Evolutionary conservation across 2,888 invertebrate species (phyloP).

Genomic region (Aphelenchoides bicaudatus): DNA sequence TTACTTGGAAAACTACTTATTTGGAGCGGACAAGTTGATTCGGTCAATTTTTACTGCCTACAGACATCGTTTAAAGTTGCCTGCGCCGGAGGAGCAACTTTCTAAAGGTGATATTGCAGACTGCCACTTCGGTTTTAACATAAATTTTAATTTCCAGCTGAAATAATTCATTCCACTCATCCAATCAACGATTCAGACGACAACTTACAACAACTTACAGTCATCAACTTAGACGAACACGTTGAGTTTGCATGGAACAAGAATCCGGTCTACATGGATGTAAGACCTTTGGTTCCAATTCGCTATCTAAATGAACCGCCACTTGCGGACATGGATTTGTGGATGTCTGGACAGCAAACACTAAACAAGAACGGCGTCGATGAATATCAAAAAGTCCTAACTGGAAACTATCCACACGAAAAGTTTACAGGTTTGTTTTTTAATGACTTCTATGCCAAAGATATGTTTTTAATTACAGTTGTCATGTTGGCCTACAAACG

Average conservation of each 20-base stretch:
- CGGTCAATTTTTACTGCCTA: background rate
- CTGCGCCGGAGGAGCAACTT: background rate
- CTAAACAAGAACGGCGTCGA: slow-evolving; percentile 4
- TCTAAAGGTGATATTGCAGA: too few relatives aligned
- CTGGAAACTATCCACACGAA: slow-evolving; percentile 6
- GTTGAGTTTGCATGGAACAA: background rate
- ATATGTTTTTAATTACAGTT: slow-evolving; percentile 18
- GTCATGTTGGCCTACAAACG: slow-evolving; percentile 23
- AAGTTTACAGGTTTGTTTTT: slow-evolving; percentile 5
- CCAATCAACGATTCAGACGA: background rate
- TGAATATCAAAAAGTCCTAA: too few relatives aligned
- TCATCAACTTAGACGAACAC: slow-evolving; percentile 1
- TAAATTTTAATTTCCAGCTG: too few relatives aligned
- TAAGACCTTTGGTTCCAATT: background rate
- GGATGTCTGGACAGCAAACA: slow-evolving; percentile 4
- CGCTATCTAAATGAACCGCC: background rate
- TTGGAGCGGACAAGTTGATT: slow-evolving; percentile 32
- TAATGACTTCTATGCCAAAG: background rate
- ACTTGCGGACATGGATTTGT: slow-evolving; percentile 5
- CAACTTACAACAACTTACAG: background rate
- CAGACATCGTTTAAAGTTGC: background rate
- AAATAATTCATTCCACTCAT: background rate
- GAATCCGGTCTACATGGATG: slow-evolving; percentile 7
- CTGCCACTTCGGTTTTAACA: too few relatives aligned
- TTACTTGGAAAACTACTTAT: slow-evolving; percentile 79